A percentile compares a stretch with the other conserved stretches of the same genome.
phyloP scores from a whole-genome alignment of 2,888 invertebrate species.

The Drosophila recens region DNA sequence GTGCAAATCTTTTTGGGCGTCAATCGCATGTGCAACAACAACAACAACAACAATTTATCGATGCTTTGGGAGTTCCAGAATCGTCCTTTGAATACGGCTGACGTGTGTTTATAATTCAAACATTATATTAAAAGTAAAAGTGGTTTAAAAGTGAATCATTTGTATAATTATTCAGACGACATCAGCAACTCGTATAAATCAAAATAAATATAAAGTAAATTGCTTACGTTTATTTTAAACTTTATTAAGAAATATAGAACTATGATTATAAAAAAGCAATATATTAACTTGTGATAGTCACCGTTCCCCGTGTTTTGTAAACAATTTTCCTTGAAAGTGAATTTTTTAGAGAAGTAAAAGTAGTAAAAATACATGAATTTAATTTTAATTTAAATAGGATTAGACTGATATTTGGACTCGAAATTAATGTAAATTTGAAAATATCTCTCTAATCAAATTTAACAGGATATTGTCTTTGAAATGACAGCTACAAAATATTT shows the following conservation, averaged over 20 bases:
- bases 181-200: neutral
- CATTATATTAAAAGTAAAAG: neutral
- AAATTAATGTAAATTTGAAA: too few species aligned
- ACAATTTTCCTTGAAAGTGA: neutral
- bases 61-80: constrained; percentile 14
- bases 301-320: neutral
- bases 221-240: neutral
- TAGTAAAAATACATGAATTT: neutral
- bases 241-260: neutral
- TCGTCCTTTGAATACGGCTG: constrained; percentile 65
- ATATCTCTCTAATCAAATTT: too few species aligned
- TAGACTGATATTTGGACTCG: too few species aligned
- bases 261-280: neutral
- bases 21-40: constrained; percentile 9
- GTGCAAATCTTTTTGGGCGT: constrained; percentile 25
- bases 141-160: neutral
- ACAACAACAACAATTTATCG: neutral
- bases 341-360: neutral
- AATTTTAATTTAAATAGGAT: neutral
- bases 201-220: constrained; percentile 6
- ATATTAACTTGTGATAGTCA: neutral
- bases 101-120: constrained; percentile 8
- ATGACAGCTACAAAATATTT: too few species aligned
- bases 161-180: neutral
- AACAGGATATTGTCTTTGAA: too few species aligned